Evolutionary conservation across 2,113 vertebrate genomes (phyloP).

Genomic region (Euleptes europaea): DNA sequence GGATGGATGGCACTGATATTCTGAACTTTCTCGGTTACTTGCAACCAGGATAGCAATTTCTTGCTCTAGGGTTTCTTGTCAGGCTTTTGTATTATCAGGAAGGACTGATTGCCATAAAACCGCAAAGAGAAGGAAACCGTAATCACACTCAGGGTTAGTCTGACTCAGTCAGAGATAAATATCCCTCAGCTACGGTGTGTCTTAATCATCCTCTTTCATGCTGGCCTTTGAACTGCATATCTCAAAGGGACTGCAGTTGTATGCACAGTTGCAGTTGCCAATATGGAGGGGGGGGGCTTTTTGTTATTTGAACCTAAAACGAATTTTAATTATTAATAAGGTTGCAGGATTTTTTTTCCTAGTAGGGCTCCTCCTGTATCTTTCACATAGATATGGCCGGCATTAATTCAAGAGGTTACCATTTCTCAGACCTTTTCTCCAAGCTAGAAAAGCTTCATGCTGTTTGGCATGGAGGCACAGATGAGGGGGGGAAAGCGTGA

Average conservation of each 20-base stretch:
- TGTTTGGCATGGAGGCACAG: not conserved
- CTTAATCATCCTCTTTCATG: not conserved
- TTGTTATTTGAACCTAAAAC: not conserved
- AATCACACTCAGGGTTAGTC: conserved; percentile 5
- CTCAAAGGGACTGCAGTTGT: not conserved
- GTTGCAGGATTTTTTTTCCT: not conserved
- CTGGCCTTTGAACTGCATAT: conserved; percentile 27
- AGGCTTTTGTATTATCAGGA: not conserved
- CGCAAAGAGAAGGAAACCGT: not conserved
- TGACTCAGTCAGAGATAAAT: not conserved
- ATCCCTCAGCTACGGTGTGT: not conserved
- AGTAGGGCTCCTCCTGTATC: not conserved
- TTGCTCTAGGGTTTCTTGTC: not conserved
- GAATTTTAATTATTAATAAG: not conserved
- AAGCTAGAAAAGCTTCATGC: not conserved
- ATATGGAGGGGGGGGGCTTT: not conserved
- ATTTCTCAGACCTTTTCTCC: not conserved
- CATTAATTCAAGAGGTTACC: not conserved
- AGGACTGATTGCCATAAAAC: not conserved
- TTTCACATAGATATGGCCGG: not conserved
- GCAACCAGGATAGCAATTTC: not conserved
- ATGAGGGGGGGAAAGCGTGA: not conserved
- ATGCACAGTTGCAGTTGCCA: not conserved
- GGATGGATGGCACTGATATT: not conserved
- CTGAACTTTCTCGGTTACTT: not conserved